phyloP scores from a whole-genome alignment of 1,140 invertebrate species.

The Lucilia sericata region DNA sequence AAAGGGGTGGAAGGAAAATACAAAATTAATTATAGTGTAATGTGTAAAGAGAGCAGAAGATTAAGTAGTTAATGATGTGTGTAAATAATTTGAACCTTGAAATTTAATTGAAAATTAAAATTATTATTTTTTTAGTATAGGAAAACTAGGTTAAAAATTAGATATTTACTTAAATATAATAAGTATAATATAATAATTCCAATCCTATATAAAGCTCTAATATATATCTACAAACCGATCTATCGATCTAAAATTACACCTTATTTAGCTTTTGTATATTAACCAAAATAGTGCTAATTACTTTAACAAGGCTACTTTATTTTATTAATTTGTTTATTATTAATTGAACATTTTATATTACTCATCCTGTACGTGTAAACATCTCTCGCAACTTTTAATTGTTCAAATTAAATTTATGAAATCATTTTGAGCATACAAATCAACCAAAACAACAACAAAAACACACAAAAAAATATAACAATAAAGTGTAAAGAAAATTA shows the following conservation, averaged over 20 bases:
- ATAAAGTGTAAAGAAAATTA: neutral
- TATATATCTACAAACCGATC: too few relatives aligned
- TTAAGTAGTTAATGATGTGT: neutral
- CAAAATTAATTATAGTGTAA: neutral
- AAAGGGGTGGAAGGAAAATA: neutral
- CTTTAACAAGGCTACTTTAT: neutral
- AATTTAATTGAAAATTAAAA: neutral
- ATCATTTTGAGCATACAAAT: conserved; percentile 8
- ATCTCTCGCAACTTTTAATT: neutral
- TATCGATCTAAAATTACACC: too few relatives aligned
- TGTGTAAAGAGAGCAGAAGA: too few relatives aligned
- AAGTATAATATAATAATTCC: too few relatives aligned
- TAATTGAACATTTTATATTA: neutral
- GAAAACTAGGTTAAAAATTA: neutral
- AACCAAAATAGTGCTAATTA: neutral
- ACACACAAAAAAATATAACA: neutral
- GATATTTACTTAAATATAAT: too few relatives aligned
- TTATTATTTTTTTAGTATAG: neutral
- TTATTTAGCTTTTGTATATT: too few relatives aligned
- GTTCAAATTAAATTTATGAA: conserved; percentile 4
- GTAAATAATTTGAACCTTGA: neutral
- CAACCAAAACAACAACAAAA: neutral
- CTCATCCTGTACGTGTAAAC: neutral
- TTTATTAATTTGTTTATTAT: neutral
- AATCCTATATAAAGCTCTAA: too few relatives aligned